Percentiles rank a stretch among this genome's conserved stretches.
These are phyloP conservation scores for Leptinotarsa juncta DNA, from an alignment of 2,888 invertebrate species.

Conservation along the genomic window DNA sequence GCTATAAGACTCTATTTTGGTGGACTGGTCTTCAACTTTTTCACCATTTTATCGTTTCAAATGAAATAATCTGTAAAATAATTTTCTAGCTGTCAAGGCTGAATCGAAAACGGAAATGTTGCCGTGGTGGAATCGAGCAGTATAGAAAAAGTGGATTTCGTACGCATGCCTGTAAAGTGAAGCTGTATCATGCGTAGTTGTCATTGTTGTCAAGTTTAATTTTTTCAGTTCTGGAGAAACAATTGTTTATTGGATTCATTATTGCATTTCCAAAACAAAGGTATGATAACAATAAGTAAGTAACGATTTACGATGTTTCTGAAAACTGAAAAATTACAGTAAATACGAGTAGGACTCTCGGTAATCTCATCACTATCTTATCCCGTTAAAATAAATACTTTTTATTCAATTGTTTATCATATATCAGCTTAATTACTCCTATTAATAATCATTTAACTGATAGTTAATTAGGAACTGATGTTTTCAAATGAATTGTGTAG, in stretches of 20 bases:
- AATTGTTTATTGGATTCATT: neutral
- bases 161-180: conserved; percentile 16
- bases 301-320: too few relatives aligned
- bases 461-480: too few relatives aligned
- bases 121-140: conserved; percentile 15
- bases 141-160: neutral
- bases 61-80: neutral
- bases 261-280: neutral
- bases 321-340: too few relatives aligned
- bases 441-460: neutral
- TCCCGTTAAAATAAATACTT: too few relatives aligned
- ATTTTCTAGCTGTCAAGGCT: neutral
- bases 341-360: too few relatives aligned
- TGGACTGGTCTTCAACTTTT: too few relatives aligned
- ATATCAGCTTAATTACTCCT: neutral
- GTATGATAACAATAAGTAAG: too few relatives aligned
- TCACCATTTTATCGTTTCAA: too few relatives aligned
- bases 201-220: neutral
- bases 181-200: conserved; percentile 21
- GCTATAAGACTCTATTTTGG: too few relatives aligned
- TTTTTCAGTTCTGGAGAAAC: too few relatives aligned
- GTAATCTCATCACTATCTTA: too few relatives aligned
- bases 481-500: too few relatives aligned
- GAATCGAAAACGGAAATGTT: neutral
- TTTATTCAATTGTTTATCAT: neutral